Percentiles rank a stretch among this genome's conserved stretches.
phyloP scores from a whole-genome alignment of 2,113 vertebrate genomes.

The Boleophthalmus pectinirostris region DNA sequence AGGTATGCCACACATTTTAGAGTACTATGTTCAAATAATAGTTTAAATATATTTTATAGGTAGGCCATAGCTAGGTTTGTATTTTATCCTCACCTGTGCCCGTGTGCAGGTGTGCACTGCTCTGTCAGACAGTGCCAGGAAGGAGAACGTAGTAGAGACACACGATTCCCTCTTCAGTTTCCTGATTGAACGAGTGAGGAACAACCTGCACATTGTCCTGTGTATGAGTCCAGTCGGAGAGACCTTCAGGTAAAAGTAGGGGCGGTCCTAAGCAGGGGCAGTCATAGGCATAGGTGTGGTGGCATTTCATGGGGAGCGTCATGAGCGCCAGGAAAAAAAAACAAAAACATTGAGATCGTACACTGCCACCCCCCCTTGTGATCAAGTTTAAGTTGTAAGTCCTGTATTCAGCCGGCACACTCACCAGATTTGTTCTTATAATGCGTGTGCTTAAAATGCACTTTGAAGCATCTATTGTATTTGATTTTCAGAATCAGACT shows the following conservation, averaged over 20 bases:
- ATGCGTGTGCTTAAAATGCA: too few relatives aligned
- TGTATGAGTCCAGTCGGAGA: conserved; percentile 88
- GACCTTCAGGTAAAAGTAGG: conserved; percentile 82
- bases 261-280: too few relatives aligned
- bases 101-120: conserved; percentile 73
- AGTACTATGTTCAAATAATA: background rate
- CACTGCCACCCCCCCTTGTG: too few relatives aligned
- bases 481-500: too few relatives aligned
- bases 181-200: conserved; percentile 84
- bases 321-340: too few relatives aligned
- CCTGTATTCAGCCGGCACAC: too few relatives aligned
- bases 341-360: too few relatives aligned
- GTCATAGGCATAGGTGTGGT: too few relatives aligned
- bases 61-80: background rate
- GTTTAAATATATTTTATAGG: too few relatives aligned
- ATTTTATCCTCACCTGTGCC: background rate
- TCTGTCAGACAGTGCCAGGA: conserved; percentile 77
- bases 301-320: too few relatives aligned
- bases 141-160: conserved; percentile 76
- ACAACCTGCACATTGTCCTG: conserved; percentile 86
- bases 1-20: conserved; percentile 66
- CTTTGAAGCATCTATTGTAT: too few relatives aligned
- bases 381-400: background rate
- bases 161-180: conserved; percentile 83
- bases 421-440: too few relatives aligned